Evolutionary conservation across 2,888 invertebrate genomes (phyloP), one percentile per base, ranked within the genome.

Genomic region (Odiellus spinosus): DNA sequence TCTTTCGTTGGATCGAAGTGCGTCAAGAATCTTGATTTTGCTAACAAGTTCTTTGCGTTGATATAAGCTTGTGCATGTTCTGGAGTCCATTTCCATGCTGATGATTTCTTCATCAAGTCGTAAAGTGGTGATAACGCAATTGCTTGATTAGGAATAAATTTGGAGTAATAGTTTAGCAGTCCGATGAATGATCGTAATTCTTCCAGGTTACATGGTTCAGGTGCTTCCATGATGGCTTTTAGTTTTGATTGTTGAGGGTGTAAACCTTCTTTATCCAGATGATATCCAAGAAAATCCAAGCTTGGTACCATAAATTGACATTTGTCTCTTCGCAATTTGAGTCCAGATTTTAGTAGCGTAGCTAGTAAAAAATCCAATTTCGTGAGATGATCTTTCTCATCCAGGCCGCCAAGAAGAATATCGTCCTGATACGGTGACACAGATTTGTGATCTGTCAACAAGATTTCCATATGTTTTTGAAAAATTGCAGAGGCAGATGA

Each of bases 241-340:
- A 35, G n/a, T 35, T 35, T 35, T n/a, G 3, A 12, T n/a, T 14
- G 12, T 12, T 2, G 12, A n/a, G 4, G 35, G 14, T 35, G 2
- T 35, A 35, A 14, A 35, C 4, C 4, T 35, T 35, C 35, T n/a
- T 2, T 1, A 1, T 35, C 2, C n/a, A 58, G 48, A 11, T 42
- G 20, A 45, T 58, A 54, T 5, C 59, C 59, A 8, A 60, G 42
- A 47, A 58, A 59, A 8, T 51, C 49, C 8, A 60, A 53, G 34
- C 46, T 40, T 55, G 35, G 45, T 58, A 60, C n/a, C n/a, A n/a
- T n/a, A n/a, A n/a, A n/a, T n/a, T n/a, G n/a, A n/a, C n/a, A n/a
- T n/a, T n/a, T n/a, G n/a, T n/a, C n/a, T n/a, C n/a, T n/a, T n/a
- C n/a, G n/a, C 14, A 2, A 35, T 2, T 2, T 14, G 35, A 35